Conservation (phyloP, 64 coral and sea anemone species). For the Trachythela sp. region DNA sequence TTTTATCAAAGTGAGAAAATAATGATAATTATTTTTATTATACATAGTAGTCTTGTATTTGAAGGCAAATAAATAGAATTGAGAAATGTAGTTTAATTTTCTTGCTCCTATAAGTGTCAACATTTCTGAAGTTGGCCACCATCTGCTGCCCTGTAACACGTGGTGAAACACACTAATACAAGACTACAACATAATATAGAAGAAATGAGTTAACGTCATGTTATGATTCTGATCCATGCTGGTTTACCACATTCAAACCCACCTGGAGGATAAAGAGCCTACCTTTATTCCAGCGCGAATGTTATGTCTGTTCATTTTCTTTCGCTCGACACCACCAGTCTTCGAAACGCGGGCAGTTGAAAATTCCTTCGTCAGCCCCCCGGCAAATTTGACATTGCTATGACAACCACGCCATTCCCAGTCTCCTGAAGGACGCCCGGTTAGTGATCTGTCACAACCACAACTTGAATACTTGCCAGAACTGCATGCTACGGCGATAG, state of each 20-base stretch:
- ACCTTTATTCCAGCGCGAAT: conserved; percentile 86
- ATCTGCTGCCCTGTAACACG: too few species aligned
- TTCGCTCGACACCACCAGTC: conserved; percentile 47
- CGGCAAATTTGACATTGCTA: conserved; percentile 89
- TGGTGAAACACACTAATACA: too few species aligned
- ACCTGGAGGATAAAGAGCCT: neutral
- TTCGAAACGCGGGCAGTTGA: conserved; percentile 48
- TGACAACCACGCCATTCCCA: conserved; percentile 94
- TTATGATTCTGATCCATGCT: neutral
- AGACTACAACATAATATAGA: too few species aligned
- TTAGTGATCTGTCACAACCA: conserved; percentile 73
- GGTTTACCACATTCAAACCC: too few species aligned
- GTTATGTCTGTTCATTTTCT: conserved; percentile 87
- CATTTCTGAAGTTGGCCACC: too few species aligned
- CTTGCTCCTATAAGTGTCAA: too few species aligned
- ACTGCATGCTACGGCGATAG: conserved; percentile 69
- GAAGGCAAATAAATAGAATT: too few species aligned
- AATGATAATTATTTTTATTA: too few species aligned
- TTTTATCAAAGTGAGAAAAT: too few species aligned
- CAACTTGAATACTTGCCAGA: conserved; percentile 68
- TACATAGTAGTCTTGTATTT: too few species aligned
- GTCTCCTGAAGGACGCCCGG: conserved; percentile 46
- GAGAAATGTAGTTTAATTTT: too few species aligned
- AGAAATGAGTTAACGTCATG: neutral
- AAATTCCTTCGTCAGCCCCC: conserved; percentile 69